Base-by-base conservation (phyloP, 1,140 invertebrate species). In the Melitaea cinxia region DNA sequence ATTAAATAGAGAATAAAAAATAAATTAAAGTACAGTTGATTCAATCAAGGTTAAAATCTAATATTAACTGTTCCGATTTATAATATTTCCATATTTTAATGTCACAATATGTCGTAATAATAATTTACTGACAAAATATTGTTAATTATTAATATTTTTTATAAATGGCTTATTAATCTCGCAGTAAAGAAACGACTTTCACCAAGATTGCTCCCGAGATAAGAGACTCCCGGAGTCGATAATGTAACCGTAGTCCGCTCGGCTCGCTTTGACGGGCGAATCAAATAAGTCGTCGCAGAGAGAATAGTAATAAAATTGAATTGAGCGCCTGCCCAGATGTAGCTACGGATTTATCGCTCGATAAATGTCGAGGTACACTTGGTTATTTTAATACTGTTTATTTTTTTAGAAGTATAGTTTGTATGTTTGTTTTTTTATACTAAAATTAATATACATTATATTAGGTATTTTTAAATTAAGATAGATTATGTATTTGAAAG, bases 301-400 rank as follows among this genome's bases (percentile, higher is more conserved):
- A 81, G 85, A 89, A 89, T 88, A 82, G 87, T 89, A 89, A 89
- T 89, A 89, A 89, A 89, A 89, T 89, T 87, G 87, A 89, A 87
- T 85, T 69, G 80, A 83, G 80, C 80, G 76, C 74, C 79, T 80
- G 83, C 80, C 82, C 82, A 87, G 83, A 87, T 88, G 83, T 86
- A 87, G 83, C 83, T 73, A 77, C 74, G 79, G 87, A 89, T 89
- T 88, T 89, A 89, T 89, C 85, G 81, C 77, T 76, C 47, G 35
- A 14, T 71, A 65, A 72, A 52, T 39, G 7, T 33, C 15, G 72
- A 7, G 74, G 54, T 52, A 75, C 76, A 86, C 59, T 52, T 62
- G 39, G 28, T 24, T n/a, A 24, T 45, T 61, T 62, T 60, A 56
- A 45, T 63, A 15, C 15, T 52, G 0, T 64, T 14, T 24, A 45